These are phyloP conservation scores for Chamaetylas fuelleborni DNA, from an alignment of 2,113 vertebrate species.

Conservation along the genomic window DNA sequence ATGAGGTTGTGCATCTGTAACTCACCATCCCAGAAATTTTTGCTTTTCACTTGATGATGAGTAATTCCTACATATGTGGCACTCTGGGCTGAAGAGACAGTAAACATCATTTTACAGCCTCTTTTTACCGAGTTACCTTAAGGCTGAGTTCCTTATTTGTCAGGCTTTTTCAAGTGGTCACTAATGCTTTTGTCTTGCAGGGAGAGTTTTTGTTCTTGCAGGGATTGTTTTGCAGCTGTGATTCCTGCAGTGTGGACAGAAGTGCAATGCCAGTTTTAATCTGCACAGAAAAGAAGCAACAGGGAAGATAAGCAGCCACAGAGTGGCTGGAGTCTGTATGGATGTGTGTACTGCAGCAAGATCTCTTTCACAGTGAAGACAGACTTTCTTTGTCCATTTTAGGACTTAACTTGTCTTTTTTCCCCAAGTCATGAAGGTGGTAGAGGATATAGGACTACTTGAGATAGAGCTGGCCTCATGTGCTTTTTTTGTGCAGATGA, in stretches of 20 bases:
- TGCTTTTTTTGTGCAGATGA: neutral
- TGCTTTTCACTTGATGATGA: neutral
- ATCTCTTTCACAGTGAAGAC: neutral
- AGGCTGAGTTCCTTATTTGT: neutral
- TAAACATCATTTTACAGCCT: neutral
- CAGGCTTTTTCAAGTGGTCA: neutral
- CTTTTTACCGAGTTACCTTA: neutral
- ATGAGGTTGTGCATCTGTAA: neutral
- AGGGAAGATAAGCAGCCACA: accelerated
- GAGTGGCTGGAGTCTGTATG: neutral
- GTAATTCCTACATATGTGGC: neutral
- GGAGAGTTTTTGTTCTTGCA: neutral
- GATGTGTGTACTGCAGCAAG: neutral
- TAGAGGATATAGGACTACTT: neutral
- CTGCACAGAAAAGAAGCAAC: neutral
- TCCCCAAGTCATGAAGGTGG: neutral
- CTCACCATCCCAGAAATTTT: neutral
- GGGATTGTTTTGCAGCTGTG: neutral
- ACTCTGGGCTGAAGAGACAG: neutral
- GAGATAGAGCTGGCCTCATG: neutral
- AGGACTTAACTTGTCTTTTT: neutral
- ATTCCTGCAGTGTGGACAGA: neutral
- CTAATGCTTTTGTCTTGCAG: neutral
- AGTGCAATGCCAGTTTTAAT: neutral
- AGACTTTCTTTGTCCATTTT: neutral